Evolutionary conservation across 2,797 vertebrate genomes (phyloP).

Genomic region (Anguilla pacifica): DNA sequence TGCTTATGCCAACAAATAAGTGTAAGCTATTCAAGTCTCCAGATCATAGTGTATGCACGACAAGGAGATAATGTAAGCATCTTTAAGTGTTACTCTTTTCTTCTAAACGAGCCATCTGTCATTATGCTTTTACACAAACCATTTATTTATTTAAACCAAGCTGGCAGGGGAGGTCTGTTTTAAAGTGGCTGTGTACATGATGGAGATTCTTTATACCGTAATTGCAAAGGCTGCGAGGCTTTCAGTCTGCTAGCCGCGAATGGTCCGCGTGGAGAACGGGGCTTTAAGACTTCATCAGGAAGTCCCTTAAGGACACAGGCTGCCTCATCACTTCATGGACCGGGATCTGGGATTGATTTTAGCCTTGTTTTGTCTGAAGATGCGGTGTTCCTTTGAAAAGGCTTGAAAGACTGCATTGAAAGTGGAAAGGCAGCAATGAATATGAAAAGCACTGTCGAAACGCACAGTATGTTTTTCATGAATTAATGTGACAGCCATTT

Average conservation of each 20-base stretch:
- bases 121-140: not conserved
- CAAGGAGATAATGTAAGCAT: slow-evolving; percentile 7
- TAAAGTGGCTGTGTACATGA: not conserved
- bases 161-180: not conserved
- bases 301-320: not conserved
- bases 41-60: no score
- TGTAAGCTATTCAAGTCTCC: not conserved
- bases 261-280: not conserved
- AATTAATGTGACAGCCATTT: not conserved
- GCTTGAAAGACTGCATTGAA: not conserved
- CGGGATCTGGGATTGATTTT: not conserved
- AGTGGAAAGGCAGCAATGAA: not conserved
- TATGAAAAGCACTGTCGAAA: not conserved
- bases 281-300: not conserved
- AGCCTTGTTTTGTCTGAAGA: not conserved
- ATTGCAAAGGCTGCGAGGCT: not conserved
- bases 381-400: not conserved
- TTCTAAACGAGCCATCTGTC: not conserved
- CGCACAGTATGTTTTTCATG: not conserved
- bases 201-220: not conserved
- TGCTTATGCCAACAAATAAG: not conserved
- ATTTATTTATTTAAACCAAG: not conserved
- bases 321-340: not conserved
- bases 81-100: not conserved
- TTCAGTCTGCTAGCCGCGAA: not conserved